Base-by-base conservation (phyloP, 2,888 invertebrate species). In the Mantis religiosa region DNA sequence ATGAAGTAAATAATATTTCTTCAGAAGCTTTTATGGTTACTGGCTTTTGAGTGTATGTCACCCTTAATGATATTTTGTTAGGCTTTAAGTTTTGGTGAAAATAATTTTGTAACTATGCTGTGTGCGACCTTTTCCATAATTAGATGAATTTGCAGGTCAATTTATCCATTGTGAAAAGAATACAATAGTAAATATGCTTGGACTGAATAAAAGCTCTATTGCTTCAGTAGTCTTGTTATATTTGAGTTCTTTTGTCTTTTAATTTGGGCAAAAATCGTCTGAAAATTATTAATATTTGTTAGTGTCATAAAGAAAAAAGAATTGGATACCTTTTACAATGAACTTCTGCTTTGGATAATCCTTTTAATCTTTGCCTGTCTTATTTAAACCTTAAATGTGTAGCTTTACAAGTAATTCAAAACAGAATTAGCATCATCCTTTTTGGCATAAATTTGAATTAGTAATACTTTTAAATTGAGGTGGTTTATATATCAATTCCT, bases 131-230 rank as follows among this genome's bases (percentile, higher is more conserved):
- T 87, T 82, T 87, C 82, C 25, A n/a, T 87, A 27, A 34, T 87
- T 34, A 86, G 27, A 71, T 34, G 71, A 28, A 27, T 85, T 54
- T 47, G 47, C 47, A 85, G 54, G 85, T 85, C 30, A 86, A 81
- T 87, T 87, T 82, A 82, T 87, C 25, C 27, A 82, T 71, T 87
- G 82, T 87, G 87, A 82, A 82, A 87, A 41, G 7, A 28, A 87
- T 86, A 27, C 86, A 87, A 82, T 87, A 82, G 82, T 82, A 30
- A 87, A 87, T 87, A 28, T 54, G 87, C 71, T 87, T 85, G 85
- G 47, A 82, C 34, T 71, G 34, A 30, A 82, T 82, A 87, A 87
- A 87, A 87, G 30, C 81, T 8, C 28, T 87, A 28, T 87, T 54
- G 30, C 82, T 82, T 87, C 87, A 54, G 82, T 71, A 71, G 54